A percentile compares a stretch with the other conserved stretches of the same genome.
Evolutionary conservation across 2,888 invertebrate genomes (phyloP).

Genomic region (Uropetala carovei): DNA sequence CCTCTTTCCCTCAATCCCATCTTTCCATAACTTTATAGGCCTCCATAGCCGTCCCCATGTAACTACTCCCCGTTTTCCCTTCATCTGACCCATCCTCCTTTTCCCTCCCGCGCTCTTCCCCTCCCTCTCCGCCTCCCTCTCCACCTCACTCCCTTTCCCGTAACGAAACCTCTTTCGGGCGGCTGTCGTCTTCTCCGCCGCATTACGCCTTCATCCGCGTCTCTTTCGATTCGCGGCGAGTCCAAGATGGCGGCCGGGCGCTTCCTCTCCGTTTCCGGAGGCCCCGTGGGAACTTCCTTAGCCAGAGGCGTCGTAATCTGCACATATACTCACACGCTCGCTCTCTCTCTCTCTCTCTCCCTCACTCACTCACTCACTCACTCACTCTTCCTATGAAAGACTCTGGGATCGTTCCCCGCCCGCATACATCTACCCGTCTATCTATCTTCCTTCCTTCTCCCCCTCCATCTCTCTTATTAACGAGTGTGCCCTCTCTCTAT

Average conservation of each 20-base stretch:
- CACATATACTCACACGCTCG: background rate
- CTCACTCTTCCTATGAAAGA: background rate
- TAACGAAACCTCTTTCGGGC: background rate
- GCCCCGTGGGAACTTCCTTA: conserved; percentile 18
- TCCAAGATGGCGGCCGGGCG: conserved; percentile 49
- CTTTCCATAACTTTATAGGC: background rate
- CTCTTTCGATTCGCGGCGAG: conserved; percentile 42
- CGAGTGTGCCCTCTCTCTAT: background rate
- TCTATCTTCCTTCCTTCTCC: background rate
- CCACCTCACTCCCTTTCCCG: background rate
- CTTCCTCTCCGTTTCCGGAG: conserved; percentile 26
- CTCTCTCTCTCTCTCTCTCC: background rate
- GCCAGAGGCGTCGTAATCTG: background rate
- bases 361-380: background rate
- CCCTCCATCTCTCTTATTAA: background rate
- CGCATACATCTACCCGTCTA: no score
- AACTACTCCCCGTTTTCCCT: background rate
- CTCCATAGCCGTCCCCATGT: background rate
- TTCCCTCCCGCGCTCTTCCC: background rate
- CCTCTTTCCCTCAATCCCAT: conserved; percentile 1
- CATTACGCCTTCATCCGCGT: background rate
- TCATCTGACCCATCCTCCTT: background rate
- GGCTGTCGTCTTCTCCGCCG: background rate
- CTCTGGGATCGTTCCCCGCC: no score
- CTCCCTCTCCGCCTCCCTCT: background rate